These are phyloP conservation scores for Gambusia holbrooki DNA, from an alignment of 2,113 vertebrate genomes.

Conservation along the genomic window DNA sequence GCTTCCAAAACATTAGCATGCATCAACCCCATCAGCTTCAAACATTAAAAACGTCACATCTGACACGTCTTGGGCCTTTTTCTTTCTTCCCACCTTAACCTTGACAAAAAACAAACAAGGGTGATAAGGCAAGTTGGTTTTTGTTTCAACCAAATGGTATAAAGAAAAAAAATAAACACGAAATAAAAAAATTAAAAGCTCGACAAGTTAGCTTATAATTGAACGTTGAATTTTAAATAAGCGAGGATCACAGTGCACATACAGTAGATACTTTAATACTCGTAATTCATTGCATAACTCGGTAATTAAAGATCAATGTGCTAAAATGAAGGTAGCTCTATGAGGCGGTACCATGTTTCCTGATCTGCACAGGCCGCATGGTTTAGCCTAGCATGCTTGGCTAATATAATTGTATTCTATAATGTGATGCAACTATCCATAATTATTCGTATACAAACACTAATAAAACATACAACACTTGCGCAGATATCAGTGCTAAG, in stretches of 20 bases:
- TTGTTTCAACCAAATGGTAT: conserved; percentile 44
- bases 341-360: conserved; percentile 1
- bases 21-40: conserved; percentile 99
- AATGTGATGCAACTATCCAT: not conserved
- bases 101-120: conserved; percentile 99
- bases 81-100: conserved; percentile 97
- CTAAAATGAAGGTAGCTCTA: conserved; percentile 1
- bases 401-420: not conserved
- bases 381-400: conserved; percentile 12
- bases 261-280: not conserved
- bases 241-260: not conserved
- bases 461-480: not conserved
- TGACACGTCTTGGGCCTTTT: conserved; percentile 96
- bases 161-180: conserved; percentile 54
- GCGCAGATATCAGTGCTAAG: not conserved
- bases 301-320: not conserved
- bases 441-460: not conserved
- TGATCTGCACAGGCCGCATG: conserved; percentile 25
- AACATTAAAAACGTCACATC: conserved; percentile 97
- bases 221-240: not conserved
- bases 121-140: conserved; percentile 91
- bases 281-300: not conserved
- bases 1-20: conserved; percentile 92
- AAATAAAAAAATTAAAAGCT: conserved; percentile 33
- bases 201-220: conserved; percentile 3